Conservation (phyloP, 2,113 vertebrate species). For the Sapayoa aenigma region DNA sequence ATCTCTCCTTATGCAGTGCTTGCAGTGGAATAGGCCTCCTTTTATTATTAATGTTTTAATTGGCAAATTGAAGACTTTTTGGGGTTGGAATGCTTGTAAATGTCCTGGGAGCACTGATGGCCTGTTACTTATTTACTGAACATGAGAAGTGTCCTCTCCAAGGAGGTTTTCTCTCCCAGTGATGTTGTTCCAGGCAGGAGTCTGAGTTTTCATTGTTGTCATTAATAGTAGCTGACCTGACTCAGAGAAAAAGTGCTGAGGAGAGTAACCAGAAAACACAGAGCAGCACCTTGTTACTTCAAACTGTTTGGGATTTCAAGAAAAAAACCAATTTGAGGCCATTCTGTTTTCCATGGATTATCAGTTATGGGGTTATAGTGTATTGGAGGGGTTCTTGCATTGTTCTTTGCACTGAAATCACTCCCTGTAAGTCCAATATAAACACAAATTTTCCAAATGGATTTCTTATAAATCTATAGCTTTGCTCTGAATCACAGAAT, state of each 20-base stretch:
- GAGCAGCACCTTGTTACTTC: neutral
- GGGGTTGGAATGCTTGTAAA: neutral
- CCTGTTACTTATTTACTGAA: neutral
- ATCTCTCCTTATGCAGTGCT: neutral
- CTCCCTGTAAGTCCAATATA: neutral
- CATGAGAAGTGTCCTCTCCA: too few relatives aligned
- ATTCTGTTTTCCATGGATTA: neutral
- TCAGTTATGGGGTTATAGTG: neutral
- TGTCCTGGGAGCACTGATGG: neutral
- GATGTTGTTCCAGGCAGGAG: neutral
- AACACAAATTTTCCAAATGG: neutral
- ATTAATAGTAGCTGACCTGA: neutral
- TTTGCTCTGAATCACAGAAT: neutral
- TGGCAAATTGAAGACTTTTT: neutral
- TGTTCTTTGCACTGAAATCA: neutral
- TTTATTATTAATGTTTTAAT: neutral
- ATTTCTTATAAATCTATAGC: neutral
- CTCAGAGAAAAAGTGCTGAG: neutral
- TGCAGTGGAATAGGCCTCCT: neutral
- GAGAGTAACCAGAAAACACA: neutral
- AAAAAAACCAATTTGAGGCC: neutral
- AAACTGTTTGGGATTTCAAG: neutral
- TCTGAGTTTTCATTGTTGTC: neutral
- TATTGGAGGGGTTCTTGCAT: neutral
- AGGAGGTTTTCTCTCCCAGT: neutral